A percentile compares a stretch with the other conserved stretches of the same genome.
Conservation (phyloP, 2,888 invertebrate genomes). For the Lapara coniferarum region DNA sequence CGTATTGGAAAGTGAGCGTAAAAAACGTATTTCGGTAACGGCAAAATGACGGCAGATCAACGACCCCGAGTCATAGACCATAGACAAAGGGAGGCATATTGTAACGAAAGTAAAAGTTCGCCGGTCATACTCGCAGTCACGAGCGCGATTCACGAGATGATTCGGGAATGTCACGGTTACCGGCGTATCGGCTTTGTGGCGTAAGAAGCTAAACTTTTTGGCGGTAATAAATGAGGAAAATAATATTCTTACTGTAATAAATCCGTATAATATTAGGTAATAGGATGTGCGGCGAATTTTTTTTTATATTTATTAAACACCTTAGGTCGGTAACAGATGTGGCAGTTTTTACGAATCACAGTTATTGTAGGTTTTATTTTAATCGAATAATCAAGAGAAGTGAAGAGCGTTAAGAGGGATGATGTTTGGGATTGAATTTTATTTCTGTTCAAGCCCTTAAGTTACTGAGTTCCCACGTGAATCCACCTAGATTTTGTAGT, state of each 20-base stretch:
- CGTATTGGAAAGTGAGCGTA: conserved; percentile 83
- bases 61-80: conserved; percentile 73
- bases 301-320: too few species aligned
- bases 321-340: too few species aligned
- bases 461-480: too few species aligned
- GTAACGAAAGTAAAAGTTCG: conserved; percentile 77
- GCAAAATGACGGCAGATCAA: conserved; percentile 73
- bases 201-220: conserved; percentile 41
- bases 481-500: too few species aligned
- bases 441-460: too few species aligned
- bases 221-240: background rate
- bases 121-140: conserved; percentile 57
- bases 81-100: conserved; percentile 77
- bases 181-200: conserved; percentile 56
- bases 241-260: background rate
- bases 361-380: too few species aligned
- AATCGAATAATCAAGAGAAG: too few species aligned
- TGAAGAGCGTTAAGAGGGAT: too few species aligned
- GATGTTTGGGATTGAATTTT: too few species aligned
- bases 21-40: conserved; percentile 82
- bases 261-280: too few species aligned
- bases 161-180: conserved; percentile 82
- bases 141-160: conserved; percentile 74
- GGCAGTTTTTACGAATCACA: too few species aligned
- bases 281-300: too few species aligned